These are phyloP conservation scores for Strongylocentrotus purpuratus DNA, from an alignment of 35 echinoderm and acorn worm species.

Conservation along the genomic window DNA sequence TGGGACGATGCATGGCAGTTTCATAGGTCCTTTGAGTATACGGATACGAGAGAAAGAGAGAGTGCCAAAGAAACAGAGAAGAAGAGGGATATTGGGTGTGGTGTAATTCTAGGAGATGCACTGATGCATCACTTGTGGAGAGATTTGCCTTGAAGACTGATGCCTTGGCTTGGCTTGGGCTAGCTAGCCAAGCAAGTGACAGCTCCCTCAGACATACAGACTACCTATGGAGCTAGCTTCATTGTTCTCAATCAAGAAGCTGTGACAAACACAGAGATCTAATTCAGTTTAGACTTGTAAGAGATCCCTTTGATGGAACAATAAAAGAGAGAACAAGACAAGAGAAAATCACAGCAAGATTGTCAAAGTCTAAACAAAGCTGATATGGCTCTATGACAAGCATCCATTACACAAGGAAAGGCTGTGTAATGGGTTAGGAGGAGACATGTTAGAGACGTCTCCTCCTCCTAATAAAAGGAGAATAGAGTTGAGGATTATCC, in stretches of 20 bases:
- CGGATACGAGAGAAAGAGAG: neutral
- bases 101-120: neutral
- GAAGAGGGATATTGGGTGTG: neutral
- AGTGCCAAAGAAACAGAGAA: neutral
- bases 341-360: neutral
- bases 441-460: no score
- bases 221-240: neutral
- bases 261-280: neutral
- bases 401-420: neutral
- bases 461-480: neutral
- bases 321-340: neutral
- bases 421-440: neutral
- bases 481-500: neutral
- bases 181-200: neutral
- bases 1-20: no score
- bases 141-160: constrained; percentile 10
- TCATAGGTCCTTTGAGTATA: neutral
- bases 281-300: neutral
- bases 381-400: neutral
- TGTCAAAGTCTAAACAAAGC: neutral
- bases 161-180: neutral
- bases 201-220: neutral
- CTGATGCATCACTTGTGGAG: constrained; percentile 20
- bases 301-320: constrained; percentile 9
- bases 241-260: neutral